Base-by-base conservation (phyloP, 1,140 invertebrate genomes). In the Polyergus mexicanus region DNA sequence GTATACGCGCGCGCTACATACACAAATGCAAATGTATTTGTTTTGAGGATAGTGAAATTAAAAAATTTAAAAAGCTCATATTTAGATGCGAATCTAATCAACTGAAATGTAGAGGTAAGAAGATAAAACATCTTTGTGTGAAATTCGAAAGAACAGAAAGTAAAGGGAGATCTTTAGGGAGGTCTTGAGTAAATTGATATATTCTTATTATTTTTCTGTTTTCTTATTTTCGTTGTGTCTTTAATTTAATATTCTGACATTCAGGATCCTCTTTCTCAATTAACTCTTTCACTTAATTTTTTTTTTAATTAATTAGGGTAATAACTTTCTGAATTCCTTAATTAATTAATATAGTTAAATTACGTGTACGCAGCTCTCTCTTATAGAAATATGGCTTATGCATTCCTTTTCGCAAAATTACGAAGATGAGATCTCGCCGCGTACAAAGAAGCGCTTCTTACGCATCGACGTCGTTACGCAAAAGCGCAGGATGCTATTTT, bases 361-460 rank as follows among this genome's bases (percentile, higher is more conserved):
- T 13, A 47, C 44, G 16, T 7, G 3, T 3, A 13, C 44, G 13
- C 13, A 47, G 44, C 16, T 16, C 44, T 47, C 13, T 47, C 13
- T 32, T 32, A 47, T 47, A 13, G 22, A 51, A 56, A 22, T 8
- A 10, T 11, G 28, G 3, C 28, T 35, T 35, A 35, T 35, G 32
- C 10, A 5, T 28, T 44, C 19, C 4, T n/a, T 11, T 54, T 58
- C 56, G 19, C 28, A 32, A 54, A 51, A 25, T 47, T 2, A 35
- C 60, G 60, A 44, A 63, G 71, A 71, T n/a, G 47, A n/a, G 51
- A 25, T 81, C 78, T 72, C 22, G 62, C 32, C 19, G 74, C 22
- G 47, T 58, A 19, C 51, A n/a, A 58, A 2, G 54, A 4, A 56
- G 25, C 47, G 69, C 38, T 25, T 84, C 71, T 28, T 62, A 38